phyloP scores from a whole-genome alignment of 2,113 vertebrate species.

The Stictonetta naevosa region DNA sequence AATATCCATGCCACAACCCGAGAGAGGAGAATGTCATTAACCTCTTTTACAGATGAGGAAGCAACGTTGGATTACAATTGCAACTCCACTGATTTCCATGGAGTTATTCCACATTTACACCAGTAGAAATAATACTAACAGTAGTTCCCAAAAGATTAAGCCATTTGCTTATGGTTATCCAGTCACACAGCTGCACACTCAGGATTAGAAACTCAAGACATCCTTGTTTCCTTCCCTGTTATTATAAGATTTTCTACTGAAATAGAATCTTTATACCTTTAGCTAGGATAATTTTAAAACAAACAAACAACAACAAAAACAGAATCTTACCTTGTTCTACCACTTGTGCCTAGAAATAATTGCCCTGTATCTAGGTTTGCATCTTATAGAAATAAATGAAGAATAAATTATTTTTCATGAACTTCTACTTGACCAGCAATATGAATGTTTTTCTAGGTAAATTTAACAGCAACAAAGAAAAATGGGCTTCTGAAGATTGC shows the following conservation, averaged over 20 bases:
- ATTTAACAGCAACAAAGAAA: slow-evolving; percentile 53
- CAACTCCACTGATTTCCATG: background rate
- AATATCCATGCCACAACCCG: background rate
- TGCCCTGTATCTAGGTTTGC: background rate
- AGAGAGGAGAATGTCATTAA: slow-evolving; percentile 23
- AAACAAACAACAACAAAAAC: background rate
- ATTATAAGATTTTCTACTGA: background rate
- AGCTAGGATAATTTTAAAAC: background rate
- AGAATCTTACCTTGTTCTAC: background rate
- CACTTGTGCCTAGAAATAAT: background rate
- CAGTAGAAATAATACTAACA: background rate
- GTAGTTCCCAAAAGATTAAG: background rate
- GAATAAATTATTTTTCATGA: slow-evolving; percentile 43
- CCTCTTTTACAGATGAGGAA: background rate
- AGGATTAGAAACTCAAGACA: background rate
- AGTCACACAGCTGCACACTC: background rate
- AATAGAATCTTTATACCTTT: background rate
- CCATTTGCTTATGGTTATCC: background rate
- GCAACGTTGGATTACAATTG: background rate
- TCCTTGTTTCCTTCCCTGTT: background rate
- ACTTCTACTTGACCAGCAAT: slow-evolving; percentile 41
- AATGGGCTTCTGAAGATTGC: background rate
- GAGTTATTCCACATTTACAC: background rate
- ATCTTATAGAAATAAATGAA: slow-evolving; percentile 58
- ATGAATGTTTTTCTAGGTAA: slow-evolving; percentile 25